Percentiles rank a stretch among this genome's conserved stretches.
phyloP scores from a whole-genome alignment of 2,888 invertebrate species.

The Caenorhabditis imperialis region DNA sequence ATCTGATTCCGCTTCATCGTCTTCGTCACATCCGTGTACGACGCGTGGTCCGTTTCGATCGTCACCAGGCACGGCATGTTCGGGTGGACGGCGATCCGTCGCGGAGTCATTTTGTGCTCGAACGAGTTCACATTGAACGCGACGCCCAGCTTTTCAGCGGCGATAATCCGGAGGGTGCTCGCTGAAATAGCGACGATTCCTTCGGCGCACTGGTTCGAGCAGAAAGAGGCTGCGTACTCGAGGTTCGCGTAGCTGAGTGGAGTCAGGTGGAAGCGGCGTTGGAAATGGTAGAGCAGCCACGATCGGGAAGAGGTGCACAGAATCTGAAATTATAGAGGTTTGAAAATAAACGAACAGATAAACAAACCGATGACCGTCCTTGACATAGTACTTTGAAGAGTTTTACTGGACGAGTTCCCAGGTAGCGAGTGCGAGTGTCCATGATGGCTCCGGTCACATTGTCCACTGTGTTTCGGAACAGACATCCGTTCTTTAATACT shows the following conservation, averaged over 20 bases:
- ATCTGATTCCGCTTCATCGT: conserved; percentile 92
- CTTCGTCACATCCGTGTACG: conserved; percentile 97
- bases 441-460: conserved; percentile 95
- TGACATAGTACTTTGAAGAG: conserved; percentile 96
- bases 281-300: conserved; percentile 98
- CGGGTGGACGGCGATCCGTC: conserved; percentile 86
- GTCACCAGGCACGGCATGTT: conserved; percentile 91
- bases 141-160: conserved; percentile 96
- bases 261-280: conserved; percentile 84
- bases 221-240: conserved; percentile 96
- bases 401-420: conserved; percentile 95
- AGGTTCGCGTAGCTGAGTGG: conserved; percentile 86
- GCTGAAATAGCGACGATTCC: conserved; percentile 99
- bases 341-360: neutral
- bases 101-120: conserved; percentile 93
- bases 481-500: conserved; percentile 37
- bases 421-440: conserved; percentile 95
- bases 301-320: conserved; percentile 97
- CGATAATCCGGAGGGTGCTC: conserved; percentile 91
- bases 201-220: conserved; percentile 96
- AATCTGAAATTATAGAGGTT: conserved; percentile 79
- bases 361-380: conserved; percentile 89
- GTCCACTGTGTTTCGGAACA: conserved; percentile 93
- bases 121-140: conserved; percentile 95
- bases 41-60: conserved; percentile 97